A percentile compares a stretch with the other conserved stretches of the same genome.
These are phyloP conservation scores for Palloptera scutellata DNA, from an alignment of 2,888 invertebrate species.

Conservation along the genomic window DNA sequence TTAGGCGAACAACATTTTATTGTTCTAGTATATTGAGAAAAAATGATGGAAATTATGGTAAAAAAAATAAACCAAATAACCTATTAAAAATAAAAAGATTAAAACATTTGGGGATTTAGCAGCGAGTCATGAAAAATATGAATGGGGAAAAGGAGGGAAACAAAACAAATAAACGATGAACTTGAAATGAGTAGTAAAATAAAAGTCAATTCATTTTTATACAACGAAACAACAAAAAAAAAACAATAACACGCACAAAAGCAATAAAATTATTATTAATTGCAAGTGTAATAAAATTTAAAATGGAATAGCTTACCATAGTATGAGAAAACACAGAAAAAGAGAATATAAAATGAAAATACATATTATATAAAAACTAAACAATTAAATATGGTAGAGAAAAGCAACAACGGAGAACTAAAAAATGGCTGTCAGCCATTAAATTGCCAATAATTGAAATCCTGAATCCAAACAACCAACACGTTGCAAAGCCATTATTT, in stretches of 20 bases:
- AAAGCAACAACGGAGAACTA: not conserved
- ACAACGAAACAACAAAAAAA: not conserved
- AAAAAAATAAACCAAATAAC: not conserved
- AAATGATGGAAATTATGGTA: not conserved
- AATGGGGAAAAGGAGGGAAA: too few relatives aligned
- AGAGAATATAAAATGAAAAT: slow-evolving; percentile 4
- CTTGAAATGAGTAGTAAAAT: too few relatives aligned
- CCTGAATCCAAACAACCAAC: slow-evolving; percentile 50
- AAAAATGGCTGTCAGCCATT: slow-evolving; percentile 44
- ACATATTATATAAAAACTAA: slow-evolving; percentile 2
- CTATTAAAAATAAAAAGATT: not conserved
- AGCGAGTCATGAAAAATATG: too few relatives aligned
- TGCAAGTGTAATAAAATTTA: slow-evolving; percentile 4
- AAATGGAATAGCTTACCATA: slow-evolving; percentile 20
- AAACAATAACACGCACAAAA: not conserved
- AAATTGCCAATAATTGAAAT: slow-evolving; percentile 62
- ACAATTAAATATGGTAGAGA: too few relatives aligned
- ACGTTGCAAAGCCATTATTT: slow-evolving; percentile 47
- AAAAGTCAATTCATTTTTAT: too few relatives aligned
- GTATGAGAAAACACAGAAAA: slow-evolving; percentile 10
- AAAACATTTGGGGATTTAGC: not conserved
- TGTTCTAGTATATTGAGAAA: not conserved
- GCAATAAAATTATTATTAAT: not conserved
- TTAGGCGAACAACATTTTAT: not conserved
- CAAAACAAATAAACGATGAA: too few relatives aligned